Evolutionary conservation across 1,140 invertebrate species (phyloP).

Genomic region (Drosophila biarmipes): DNA sequence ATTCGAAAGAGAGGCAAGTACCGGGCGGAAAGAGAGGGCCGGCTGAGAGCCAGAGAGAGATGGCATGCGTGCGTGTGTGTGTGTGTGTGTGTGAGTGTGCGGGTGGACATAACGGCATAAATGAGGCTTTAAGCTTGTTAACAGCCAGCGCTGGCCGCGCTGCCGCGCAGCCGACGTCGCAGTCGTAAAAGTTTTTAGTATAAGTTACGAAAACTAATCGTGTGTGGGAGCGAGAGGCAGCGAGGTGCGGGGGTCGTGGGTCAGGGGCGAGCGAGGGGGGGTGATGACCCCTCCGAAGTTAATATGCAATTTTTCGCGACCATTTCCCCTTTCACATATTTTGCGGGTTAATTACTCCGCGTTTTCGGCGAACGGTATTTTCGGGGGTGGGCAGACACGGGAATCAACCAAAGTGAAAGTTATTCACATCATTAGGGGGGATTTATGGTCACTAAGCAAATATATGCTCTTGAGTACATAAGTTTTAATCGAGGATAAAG

Average conservation of each 20-base stretch:
- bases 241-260: too few relatives aligned
- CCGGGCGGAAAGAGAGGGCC: slow-evolving; percentile 26
- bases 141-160: slow-evolving; percentile 32
- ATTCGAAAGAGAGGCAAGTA: slow-evolving; percentile 53
- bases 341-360: slow-evolving; percentile 39
- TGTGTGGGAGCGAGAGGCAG: background rate
- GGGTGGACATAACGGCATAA: slow-evolving; percentile 74
- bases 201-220: slow-evolving; percentile 51
- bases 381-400: background rate
- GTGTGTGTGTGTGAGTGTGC: slow-evolving; percentile 46
- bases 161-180: slow-evolving; percentile 11
- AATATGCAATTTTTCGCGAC: slow-evolving; percentile 44
- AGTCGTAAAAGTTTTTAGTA: slow-evolving; percentile 48
- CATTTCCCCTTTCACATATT: slow-evolving; percentile 34
- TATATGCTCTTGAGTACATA: background rate
- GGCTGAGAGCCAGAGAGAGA: slow-evolving; percentile 12
- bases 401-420: slow-evolving; percentile 27
- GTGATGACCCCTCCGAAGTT: slow-evolving; percentile 34
- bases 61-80: slow-evolving; percentile 9
- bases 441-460: background rate
- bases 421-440: background rate
- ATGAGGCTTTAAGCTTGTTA: slow-evolving; percentile 83
- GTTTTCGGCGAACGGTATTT: slow-evolving; percentile 3
- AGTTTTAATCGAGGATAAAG: background rate
- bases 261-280: background rate